Evolutionary conservation across 2,888 invertebrate species (phyloP).

Genomic region (Limulus polyphemus): DNA sequence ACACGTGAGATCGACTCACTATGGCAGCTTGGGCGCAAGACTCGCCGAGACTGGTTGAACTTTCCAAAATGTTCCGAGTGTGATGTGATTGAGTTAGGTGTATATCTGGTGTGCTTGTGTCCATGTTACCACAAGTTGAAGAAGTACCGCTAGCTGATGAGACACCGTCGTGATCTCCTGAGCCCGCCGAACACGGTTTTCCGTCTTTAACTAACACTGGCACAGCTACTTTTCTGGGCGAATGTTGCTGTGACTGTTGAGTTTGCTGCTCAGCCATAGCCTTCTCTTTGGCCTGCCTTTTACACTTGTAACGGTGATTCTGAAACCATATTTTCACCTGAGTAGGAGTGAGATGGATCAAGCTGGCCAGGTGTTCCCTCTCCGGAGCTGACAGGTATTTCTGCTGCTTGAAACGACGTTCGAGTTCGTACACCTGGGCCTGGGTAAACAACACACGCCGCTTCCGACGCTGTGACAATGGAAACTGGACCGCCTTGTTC

Average conservation of each 20-base stretch:
- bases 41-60: no score
- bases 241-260: slow-evolving; percentile 16
- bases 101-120: no score
- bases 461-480: slow-evolving; percentile 80
- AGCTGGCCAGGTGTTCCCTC: slow-evolving; percentile 86
- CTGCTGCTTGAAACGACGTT: slow-evolving; percentile 92
- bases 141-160: no score
- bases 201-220: slow-evolving; percentile 38
- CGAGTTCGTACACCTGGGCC: slow-evolving; percentile 80
- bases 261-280: slow-evolving; percentile 76
- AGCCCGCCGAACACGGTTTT: slow-evolving; percentile 1
- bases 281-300: slow-evolving; percentile 95
- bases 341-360: slow-evolving; percentile 89
- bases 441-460: slow-evolving; percentile 92
- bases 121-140: no score
- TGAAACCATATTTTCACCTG: slow-evolving; percentile 99
- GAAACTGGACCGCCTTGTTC: slow-evolving; percentile 61
- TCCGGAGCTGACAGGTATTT: slow-evolving; percentile 95
- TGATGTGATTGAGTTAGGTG: no score
- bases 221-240: slow-evolving; percentile 35
- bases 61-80: no score
- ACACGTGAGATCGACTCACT: no score
- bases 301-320: slow-evolving; percentile 99
- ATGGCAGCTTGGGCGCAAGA: no score
- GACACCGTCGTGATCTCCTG: no score